Evolutionary conservation across 2,113 vertebrate genomes (phyloP), one percentile per base, ranked within the genome.

Genomic region (Gavialis gangeticus): DNA sequence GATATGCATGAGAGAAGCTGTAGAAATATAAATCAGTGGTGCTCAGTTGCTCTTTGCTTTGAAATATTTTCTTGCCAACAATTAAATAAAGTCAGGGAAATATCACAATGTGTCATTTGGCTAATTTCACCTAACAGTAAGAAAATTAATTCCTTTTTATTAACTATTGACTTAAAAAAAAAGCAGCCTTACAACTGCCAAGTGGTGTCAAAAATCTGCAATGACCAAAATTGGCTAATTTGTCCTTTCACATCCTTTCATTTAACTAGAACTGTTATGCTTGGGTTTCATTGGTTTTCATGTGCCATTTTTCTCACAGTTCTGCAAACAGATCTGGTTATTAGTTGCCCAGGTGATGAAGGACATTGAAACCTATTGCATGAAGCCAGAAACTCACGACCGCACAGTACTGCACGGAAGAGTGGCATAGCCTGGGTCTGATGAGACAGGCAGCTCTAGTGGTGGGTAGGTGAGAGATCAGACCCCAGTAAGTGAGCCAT

Each of bases 41-140:
- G 94, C 95, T 96, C 96, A 96, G 95, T 81, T 97, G 94, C 92
- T 95, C 95, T 96, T 97, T 88, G 75, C 94, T 95, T 95, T 92
- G 83, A 60, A 92, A 91, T 83, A 66, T 89, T 88, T 84, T 89
- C 57, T 30, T 89, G 87, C 82, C 95, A 95, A 85, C 92, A 93
- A 62, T 92, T 64, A 92, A 92, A 94, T 95, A 92, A 87, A 94
- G 60, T n/a, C 91, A 64, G 80, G 87, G 87, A 93, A 93, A 82
- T 12, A 55, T 75, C 67, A 90, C 91, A 91, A 55, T 2, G 0
- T 95, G 4, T 13, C 12, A 30, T 46, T 73, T 46, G 6, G 30
- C 21, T 94, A 89, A 69, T 77, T 22, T 58, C 4, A n/a, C 85
- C 91, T 87, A 60, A 58, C 69, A 69, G 37, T 93, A 82, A 88